These are phyloP conservation scores for Cyrtorhinus lividipennis DNA, from an alignment of 1,140 invertebrate genomes.

Conservation along the genomic window DNA sequence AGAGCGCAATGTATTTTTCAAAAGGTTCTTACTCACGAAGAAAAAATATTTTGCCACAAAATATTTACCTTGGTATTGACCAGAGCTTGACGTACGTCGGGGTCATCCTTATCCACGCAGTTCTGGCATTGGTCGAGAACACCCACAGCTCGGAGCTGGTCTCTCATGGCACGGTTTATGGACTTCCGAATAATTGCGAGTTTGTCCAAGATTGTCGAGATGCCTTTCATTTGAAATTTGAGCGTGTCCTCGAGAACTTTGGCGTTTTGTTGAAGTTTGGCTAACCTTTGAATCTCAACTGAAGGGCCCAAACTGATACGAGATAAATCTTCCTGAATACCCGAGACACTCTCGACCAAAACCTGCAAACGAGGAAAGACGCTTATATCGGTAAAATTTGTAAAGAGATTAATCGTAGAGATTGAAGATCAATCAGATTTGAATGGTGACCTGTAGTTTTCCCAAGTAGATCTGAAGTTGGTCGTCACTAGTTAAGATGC, in stretches of 20 bases:
- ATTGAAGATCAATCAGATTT: no score
- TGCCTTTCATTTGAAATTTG: conserved; percentile 56
- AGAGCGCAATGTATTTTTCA: no score
- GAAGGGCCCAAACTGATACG: conserved; percentile 54
- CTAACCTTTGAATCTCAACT: conserved; percentile 57
- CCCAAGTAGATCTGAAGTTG: conserved; percentile 65
- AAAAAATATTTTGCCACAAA: background rate
- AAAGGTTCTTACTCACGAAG: no score
- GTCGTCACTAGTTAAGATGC: conserved; percentile 60
- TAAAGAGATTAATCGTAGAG: no score
- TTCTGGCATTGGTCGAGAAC: conserved; percentile 39
- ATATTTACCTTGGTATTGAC: conserved; percentile 23
- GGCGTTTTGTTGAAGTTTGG: conserved; percentile 46
- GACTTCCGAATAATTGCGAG: conserved; percentile 52
- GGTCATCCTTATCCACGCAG: conserved; percentile 13
- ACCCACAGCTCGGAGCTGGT: conserved; percentile 38
- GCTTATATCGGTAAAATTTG: no score
- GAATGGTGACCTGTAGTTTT: conserved; percentile 43
- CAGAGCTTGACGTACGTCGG: conserved; percentile 25
- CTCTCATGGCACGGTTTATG: conserved; percentile 44
- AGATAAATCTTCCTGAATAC: conserved; percentile 62
- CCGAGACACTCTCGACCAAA: conserved; percentile 50
- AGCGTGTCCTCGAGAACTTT: conserved; percentile 51
- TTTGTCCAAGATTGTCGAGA: conserved; percentile 49
- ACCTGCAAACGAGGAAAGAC: no score